Evolutionary conservation across 2,797 vertebrate genomes (phyloP).

Genomic region (Nannoperca obscura): DNA sequence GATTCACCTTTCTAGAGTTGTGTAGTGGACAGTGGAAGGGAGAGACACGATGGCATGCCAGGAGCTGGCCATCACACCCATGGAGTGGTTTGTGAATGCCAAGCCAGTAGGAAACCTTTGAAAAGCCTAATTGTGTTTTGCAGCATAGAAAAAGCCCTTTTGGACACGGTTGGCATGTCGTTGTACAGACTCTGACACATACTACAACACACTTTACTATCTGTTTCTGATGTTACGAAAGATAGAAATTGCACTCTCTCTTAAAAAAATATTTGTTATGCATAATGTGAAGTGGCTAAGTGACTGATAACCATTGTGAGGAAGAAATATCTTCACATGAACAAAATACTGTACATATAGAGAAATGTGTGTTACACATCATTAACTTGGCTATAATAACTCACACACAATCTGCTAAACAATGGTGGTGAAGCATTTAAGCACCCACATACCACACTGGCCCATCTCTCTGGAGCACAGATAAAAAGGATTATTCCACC

Average conservation of each 20-base stretch:
- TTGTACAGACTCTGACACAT: constrained; percentile 17
- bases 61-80: constrained; percentile 51
- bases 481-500: constrained; percentile 61
- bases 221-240: constrained; percentile 26
- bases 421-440: constrained; percentile 25
- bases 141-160: constrained; percentile 42
- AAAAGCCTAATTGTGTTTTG: constrained; percentile 62
- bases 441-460: constrained; percentile 22
- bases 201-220: constrained; percentile 24
- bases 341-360: constrained; percentile 15
- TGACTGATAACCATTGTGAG: constrained; percentile 30
- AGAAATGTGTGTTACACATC: constrained; percentile 30
- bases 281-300: constrained; percentile 33
- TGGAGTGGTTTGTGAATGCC: constrained; percentile 44
- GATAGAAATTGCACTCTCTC: constrained; percentile 13
- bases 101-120: constrained; percentile 50
- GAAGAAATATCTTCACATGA: constrained; percentile 27
- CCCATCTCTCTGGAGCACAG: constrained; percentile 34
- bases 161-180: constrained; percentile 24
- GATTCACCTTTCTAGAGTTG: constrained; percentile 33
- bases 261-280: constrained; percentile 28
- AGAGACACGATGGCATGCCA: constrained; percentile 50
- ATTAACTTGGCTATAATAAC: constrained; percentile 50
- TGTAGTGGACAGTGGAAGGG: constrained; percentile 23
- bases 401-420: constrained; percentile 33